Conservation (phyloP, 1,140 invertebrate species). For the Aporrectodea caliginosa region DNA sequence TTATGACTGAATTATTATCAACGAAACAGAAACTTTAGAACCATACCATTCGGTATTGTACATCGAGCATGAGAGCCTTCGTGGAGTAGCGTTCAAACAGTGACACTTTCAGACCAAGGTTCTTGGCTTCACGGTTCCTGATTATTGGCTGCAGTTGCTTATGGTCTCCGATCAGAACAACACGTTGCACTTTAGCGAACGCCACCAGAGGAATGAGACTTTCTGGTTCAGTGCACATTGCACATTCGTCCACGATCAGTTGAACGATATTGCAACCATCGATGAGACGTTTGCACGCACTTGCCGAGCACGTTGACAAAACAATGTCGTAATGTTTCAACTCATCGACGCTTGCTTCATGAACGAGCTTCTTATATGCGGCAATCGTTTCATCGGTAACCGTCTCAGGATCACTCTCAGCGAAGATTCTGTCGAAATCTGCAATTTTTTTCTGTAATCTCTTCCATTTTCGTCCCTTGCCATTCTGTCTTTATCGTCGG, state of each 20-base stretch:
- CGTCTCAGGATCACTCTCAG: conserved; percentile 43
- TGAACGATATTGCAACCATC: conserved; percentile 34
- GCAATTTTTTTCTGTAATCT: too few relatives aligned
- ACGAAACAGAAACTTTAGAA: too few relatives aligned
- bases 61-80: conserved; percentile 39
- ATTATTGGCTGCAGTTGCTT: conserved; percentile 45
- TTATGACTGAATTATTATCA: too few relatives aligned
- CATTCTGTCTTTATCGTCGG: too few relatives aligned
- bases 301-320: conserved; percentile 42
- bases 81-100: conserved; percentile 46
- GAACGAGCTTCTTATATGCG: conserved; percentile 38
- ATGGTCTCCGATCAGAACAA: conserved; percentile 50
- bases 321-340: conserved; percentile 43
- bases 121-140: conserved; percentile 36
- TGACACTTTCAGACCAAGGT: conserved; percentile 43
- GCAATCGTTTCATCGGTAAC: conserved; percentile 38
- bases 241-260: conserved; percentile 51
- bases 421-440: too few relatives aligned
- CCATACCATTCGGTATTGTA: conserved; percentile 53
- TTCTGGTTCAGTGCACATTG: conserved; percentile 49
- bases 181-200: conserved; percentile 27
- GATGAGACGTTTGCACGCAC: conserved; percentile 31
- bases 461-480: conserved; percentile 39
- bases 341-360: conserved; percentile 39
- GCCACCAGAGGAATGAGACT: conserved; percentile 44